Conservation (phyloP, 2,888 invertebrate genomes). For the Philereme transversata region DNA sequence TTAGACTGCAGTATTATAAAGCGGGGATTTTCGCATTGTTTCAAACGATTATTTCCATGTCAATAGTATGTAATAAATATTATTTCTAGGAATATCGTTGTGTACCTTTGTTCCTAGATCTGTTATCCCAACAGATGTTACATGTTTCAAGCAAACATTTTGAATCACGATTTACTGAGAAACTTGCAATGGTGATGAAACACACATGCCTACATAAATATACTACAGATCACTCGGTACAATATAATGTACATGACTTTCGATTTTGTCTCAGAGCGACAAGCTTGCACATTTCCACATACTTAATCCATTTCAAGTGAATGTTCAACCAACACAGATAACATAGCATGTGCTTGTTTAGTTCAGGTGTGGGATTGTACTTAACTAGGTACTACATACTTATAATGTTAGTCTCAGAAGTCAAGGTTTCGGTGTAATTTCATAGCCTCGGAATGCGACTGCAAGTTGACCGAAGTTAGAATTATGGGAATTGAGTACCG, state of each 20-base stretch:
- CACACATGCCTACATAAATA: constrained; percentile 3
- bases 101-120: constrained; percentile 4
- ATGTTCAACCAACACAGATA: not conserved
- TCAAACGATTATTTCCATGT: too few species aligned
- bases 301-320: not conserved
- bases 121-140: constrained; percentile 17
- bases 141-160: constrained; percentile 8
- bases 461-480: too few species aligned
- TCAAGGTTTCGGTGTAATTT: too few species aligned
- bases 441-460: too few species aligned
- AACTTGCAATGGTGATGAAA: constrained; percentile 13
- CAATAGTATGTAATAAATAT: not conserved
- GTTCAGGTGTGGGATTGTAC: not conserved
- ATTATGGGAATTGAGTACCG: too few species aligned
- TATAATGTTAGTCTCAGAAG: not conserved
- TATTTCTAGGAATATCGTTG: constrained; percentile 1
- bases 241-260: constrained; percentile 15
- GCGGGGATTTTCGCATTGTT: too few species aligned
- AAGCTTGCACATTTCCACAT: constrained; percentile 7
- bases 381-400: not conserved
- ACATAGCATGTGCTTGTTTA: not conserved
- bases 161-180: constrained; percentile 21
- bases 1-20: too few species aligned
- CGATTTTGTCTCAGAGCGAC: constrained; percentile 15
- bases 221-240: not conserved